Evolutionary conservation across 1,140 invertebrate species (phyloP), one percentile per base, ranked within the genome.

Genomic region (Bombus affinis): DNA sequence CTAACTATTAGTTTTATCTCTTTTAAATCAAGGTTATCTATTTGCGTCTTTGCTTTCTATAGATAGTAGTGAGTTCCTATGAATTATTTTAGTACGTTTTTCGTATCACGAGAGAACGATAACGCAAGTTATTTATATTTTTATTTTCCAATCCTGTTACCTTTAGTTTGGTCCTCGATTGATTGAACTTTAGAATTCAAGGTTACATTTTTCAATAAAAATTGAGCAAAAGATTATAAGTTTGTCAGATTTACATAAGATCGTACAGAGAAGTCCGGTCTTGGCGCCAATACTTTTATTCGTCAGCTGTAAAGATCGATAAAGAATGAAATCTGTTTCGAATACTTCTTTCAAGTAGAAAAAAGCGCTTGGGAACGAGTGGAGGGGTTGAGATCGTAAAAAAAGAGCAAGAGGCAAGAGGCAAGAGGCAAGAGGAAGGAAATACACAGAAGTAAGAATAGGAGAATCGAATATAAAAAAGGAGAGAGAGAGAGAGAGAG

Each of bases 381-480:
- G 28, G 25, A 18, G 6, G 53, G 39, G 15, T 39, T 12, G 39
- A n/a, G 71, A 9, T 13, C 13, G 39, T 42, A 18, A 39, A 47
- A 70, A 35, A 35, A 35, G 35, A 35, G 35, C 35, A 35, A 35
- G 44, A n/a, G 62, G 35, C 65, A 65, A 42, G 72, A 80, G 39
- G 32, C 22, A 62, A 42, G 44, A 76, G 81, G 68, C 62, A 37
- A 44, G 71, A 75, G 76, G 78, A 53, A 86, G 82, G 59, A 70
- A 66, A 53, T 44, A 44, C 47, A 57, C 3, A 12, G 44, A 59
- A 71, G 57, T 12, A 25, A 73, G n/a, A 74, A 32, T 42, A 32
- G 6, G 35, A 44, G 53, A 8, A 42, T 18, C 57, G 15, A 28
- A 57, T 4, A 25, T 22, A 13, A 28, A 28, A 28, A 15, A 5